Base-by-base conservation (phyloP, 1,140 invertebrate genomes). In the Drosophila chauvacae region DNA sequence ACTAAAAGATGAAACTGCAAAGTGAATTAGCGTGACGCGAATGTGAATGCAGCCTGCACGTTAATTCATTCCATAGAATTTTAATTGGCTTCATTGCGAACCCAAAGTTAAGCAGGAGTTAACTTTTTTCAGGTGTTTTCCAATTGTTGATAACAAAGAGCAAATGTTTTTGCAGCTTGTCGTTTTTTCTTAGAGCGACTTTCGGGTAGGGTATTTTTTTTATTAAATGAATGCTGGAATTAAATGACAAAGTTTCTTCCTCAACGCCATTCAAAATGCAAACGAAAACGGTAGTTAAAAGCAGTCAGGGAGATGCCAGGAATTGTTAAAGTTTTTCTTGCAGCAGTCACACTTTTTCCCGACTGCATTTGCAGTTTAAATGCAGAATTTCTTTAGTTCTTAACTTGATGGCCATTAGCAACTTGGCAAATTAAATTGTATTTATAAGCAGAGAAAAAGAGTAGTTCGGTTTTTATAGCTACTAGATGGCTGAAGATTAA, bases 11-110 rank as follows among this genome's bases (percentile, higher is more conserved):
- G 80, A 77, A 77, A 80, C 77, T 76, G 73, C 61, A 82, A 88
- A 80, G 59, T 75, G 82, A 85, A 85, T 86, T 81, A 85, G 69
- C 58, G 62, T 66, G 41, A 58, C 63, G 68, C 72, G 74, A 78
- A 69, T 78, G 48, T 60, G 39, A 45, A 69, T 72, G 66, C 66
- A 39, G 45, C 10, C 41, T 23, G 62, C 63, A 72, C 66, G 60
- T 56, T 72, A 72, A 72, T 72, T 71, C 68, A 60, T 72, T 72
- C 70, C 45, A 72, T 44, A 60, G 70, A 60, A 72, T 72, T 72
- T 60, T 72, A 72, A 72, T 72, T 72, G 69, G 70, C 70, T 72
- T 59, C 45, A 33, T 72, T 37, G 45, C 39, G n/a, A 72, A 51
- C 45, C 30, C 37, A 59, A 72, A 72, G 53, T 72, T 72, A 51